Conservation (phyloP, 1,140 invertebrate genomes). For the Hyposmocoma kahamanoa region DNA sequence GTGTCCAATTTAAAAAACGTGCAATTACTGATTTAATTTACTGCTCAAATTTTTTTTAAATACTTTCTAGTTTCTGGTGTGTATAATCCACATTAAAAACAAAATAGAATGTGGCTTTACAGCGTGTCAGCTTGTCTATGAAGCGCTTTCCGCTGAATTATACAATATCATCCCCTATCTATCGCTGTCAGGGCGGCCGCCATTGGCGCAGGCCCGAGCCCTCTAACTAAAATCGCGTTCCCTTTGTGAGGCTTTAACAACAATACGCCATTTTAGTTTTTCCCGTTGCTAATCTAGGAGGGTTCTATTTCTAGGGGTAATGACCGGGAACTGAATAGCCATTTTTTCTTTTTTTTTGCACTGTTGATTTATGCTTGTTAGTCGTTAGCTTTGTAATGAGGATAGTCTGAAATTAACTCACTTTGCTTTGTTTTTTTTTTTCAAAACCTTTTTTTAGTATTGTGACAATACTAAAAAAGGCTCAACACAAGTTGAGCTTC, state of each 20-base stretch:
- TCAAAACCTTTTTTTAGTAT: too few species aligned
- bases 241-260: slow-evolving; percentile 45
- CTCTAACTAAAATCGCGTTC: slow-evolving; percentile 42
- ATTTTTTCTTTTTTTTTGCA: slow-evolving; percentile 7
- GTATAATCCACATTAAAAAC: too few species aligned
- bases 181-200: slow-evolving; percentile 29
- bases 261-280: slow-evolving; percentile 45
- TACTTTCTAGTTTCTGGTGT: too few species aligned
- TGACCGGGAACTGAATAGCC: slow-evolving; percentile 26
- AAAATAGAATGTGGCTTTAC: background rate
- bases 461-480: too few species aligned
- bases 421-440: too few species aligned
- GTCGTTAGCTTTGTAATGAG: too few species aligned
- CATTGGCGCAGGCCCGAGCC: slow-evolving; percentile 37
- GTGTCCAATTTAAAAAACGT: too few species aligned
- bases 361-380: background rate
- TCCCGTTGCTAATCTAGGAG: slow-evolving; percentile 42
- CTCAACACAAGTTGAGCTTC: too few species aligned
- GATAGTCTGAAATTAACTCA: too few species aligned
- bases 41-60: too few species aligned
- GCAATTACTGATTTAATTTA: too few species aligned
- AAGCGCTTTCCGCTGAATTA: slow-evolving; percentile 47
- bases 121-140: slow-evolving; percentile 44
- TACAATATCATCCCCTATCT: slow-evolving; percentile 44
- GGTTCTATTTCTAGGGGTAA: slow-evolving; percentile 30